Base-by-base conservation (phyloP, 2,113 vertebrate genomes). In the Crotalus viridis region DNA sequence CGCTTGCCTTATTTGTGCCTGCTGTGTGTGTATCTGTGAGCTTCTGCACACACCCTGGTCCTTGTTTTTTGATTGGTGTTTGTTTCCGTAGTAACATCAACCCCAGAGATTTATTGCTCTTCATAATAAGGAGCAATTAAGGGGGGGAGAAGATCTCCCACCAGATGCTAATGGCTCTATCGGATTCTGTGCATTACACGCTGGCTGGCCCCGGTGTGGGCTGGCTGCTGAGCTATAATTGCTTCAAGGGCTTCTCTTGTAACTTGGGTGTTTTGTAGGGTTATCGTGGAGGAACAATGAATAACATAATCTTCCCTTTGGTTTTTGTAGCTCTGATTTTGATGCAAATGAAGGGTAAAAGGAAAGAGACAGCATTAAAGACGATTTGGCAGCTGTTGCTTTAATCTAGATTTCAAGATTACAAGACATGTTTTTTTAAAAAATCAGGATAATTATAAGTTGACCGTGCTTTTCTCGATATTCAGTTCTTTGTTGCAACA, bases 211-310 rank as follows among this genome's bases (percentile, higher is more conserved):
- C 91, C 91, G 91, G 91, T 64, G 88, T 9, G 1, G 10, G 51
- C 74, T 86, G 0, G 7, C 59, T 55, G 86, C 51, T 7, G 17
- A 43, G 64, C 48, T 12, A 26, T 90, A 90, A 85, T 55, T 87
- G 88, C 28, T 92, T 81, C 93, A 94, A 51, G 46, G 22, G 85
- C 94, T 95, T 91, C 95, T 94, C 26, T 91, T 85, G 5, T 28
- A 90, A 95, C 39, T 56, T 94, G 92, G 88, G 59, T 1, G 94
- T 95, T 93, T 4, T 69, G 81, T 5, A n/a, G 95, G 93, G 94
- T 94, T 88, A 54, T 95, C 91, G 92, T 93, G 94, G 94, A 95
- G 95, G 97, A 97, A 93, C 94, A 90, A 21, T 85, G 57, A 90
- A 56, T 90, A 33, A 88, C 94, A 94, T 33, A 93, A 95, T 93